Percentiles rank a stretch among this genome's conserved stretches.
Evolutionary conservation across 1,140 invertebrate genomes (phyloP).

Genomic region (Andricus grossulariae): DNA sequence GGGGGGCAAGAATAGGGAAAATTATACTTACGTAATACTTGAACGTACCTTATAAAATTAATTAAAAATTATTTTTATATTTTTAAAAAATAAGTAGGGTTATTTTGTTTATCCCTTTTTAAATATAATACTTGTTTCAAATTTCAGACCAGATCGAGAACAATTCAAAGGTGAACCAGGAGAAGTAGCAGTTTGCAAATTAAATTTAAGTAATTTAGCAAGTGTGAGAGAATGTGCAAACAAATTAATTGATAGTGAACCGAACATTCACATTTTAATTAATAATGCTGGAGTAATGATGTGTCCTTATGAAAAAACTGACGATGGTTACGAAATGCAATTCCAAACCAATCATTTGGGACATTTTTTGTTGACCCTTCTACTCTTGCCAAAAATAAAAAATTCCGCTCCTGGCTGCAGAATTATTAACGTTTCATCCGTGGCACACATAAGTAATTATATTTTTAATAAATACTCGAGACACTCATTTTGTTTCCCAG

Average conservation of each 20-base stretch:
- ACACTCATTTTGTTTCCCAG: background rate
- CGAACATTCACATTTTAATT: conserved; percentile 83
- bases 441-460: conserved; percentile 77
- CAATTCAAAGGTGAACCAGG: conserved; percentile 74
- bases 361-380: conserved; percentile 89
- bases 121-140: conserved; percentile 15
- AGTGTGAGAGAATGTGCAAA: conserved; percentile 85
- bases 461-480: no score
- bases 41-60: no score
- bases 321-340: conserved; percentile 89
- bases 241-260: conserved; percentile 78
- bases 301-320: conserved; percentile 80
- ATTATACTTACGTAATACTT: no score
- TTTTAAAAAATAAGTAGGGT: no score
- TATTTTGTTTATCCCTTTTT: no score
- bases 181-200: conserved; percentile 77
- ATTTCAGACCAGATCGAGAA: conserved; percentile 56
- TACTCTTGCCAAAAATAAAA: conserved; percentile 82
- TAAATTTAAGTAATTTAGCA: conserved; percentile 84
- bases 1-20: no score
- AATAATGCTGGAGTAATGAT: conserved; percentile 90
- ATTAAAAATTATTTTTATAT: no score
- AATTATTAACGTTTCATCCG: conserved; percentile 83
- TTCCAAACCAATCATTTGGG: conserved; percentile 88
- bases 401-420: conserved; percentile 78